Base-by-base conservation (phyloP, 2,797 vertebrate species). In the Bucorvus abyssinicus region DNA sequence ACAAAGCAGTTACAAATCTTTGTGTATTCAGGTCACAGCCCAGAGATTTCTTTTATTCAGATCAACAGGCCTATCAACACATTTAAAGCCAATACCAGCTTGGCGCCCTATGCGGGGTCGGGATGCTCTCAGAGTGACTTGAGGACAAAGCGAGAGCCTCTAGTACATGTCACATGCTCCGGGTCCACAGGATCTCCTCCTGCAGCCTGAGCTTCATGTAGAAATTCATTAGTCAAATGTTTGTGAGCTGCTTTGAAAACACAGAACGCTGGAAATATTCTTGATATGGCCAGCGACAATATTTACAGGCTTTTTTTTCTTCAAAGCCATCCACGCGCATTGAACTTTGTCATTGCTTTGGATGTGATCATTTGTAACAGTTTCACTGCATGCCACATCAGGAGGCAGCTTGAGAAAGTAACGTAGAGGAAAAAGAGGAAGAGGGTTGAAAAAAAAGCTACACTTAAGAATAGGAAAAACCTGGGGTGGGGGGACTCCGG, bases 401-500 rank as follows among this genome's bases (percentile, higher is more conserved):
- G 34, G 16, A 42, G 21, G 15, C 15, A 56, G 13, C 56, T 59
- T 42, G 38, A 55, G 47, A 83, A 61, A 45, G 40, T 11, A 24
- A 65, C 1, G 6, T 4, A 7, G 36, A 12, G 34, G 36, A 16
- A 64, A 79, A 82, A 38, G 19, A 73, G 12, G 20, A 40, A 19
- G 44, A 34, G 1, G 9, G 2, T 40, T 40, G 2, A 10, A 21
- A 5, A 13, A 53, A 32, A 16, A 21, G 10, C 44, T 38, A 12
- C 6, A 7, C 27, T 45, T 32, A 53, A 63, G 10, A 47, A 29
- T 1, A 47, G 29, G 42, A 69, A 73, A 73, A 83, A 50, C 0
- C 5, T 9, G 5, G 3, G 3, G 15, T 40, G 10, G 38, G 38
- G 38, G 5, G 1, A 20, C 2, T 29, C 18, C 42, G 18, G 15